Percentiles rank a stretch among this genome's conserved stretches.
phyloP scores from a whole-genome alignment of 1,140 invertebrate species.

The Lethrus apterus region DNA sequence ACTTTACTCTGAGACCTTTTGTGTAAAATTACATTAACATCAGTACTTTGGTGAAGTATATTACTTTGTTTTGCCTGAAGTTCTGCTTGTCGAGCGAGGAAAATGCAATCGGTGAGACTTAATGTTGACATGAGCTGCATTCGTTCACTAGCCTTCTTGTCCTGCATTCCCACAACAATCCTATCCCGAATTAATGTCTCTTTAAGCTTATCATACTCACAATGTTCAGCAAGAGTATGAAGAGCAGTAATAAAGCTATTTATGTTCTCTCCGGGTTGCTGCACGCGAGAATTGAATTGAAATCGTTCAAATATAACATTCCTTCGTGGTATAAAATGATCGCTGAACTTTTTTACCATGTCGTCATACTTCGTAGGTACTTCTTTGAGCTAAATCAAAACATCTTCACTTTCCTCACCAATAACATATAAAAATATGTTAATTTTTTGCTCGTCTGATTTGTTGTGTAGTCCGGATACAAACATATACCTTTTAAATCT shows the following conservation, averaged over 20 bases:
- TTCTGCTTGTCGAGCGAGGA: conserved; percentile 22
- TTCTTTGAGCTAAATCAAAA: conserved; percentile 16
- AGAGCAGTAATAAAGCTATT: conserved; percentile 39
- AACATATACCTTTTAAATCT: conserved; percentile 28
- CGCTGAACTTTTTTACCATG: conserved; percentile 27
- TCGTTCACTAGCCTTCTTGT: conserved; percentile 26
- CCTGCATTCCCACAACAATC: conserved; percentile 35
- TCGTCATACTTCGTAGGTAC: conserved; percentile 15
- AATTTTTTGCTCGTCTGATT: conserved; percentile 28
- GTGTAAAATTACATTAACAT: too few species aligned
- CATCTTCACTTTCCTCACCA: conserved; percentile 31
- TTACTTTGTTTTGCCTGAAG: conserved; percentile 20
- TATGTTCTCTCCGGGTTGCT: conserved; percentile 31
- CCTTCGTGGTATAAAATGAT: conserved; percentile 35
- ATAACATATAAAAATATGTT: conserved; percentile 26
- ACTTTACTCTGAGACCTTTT: too few species aligned
- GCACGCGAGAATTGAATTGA: conserved; percentile 36
- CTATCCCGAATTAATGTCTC: conserved; percentile 36
- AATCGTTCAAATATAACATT: conserved; percentile 38
- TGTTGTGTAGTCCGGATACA: conserved; percentile 19
- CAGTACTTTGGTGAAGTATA: too few species aligned
- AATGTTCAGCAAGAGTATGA: conserved; percentile 34
- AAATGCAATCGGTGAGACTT: conserved; percentile 23
- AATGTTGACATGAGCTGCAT: conserved; percentile 24
- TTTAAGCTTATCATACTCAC: conserved; percentile 34